Evolutionary conservation across 2,797 vertebrate genomes (phyloP).

Genomic region (Lithobates sylvaticus): DNA sequence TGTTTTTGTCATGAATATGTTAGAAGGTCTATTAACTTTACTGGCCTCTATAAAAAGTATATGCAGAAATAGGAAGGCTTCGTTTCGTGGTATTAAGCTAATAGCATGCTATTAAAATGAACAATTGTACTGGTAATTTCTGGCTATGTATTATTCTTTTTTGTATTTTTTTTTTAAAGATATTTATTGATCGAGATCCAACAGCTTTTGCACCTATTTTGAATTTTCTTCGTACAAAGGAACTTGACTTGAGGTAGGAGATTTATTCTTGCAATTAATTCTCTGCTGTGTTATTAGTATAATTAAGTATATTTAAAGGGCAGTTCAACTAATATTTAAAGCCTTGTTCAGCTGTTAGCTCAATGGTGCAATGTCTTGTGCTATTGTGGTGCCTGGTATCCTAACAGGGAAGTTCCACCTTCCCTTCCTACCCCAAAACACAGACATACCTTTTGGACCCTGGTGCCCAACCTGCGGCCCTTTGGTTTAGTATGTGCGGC

Average conservation of each 20-base stretch:
- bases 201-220: slow-evolving; percentile 97
- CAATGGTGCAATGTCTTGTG: too few species aligned
- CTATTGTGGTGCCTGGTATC: too few species aligned
- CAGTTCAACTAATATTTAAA: too few species aligned
- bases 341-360: too few species aligned
- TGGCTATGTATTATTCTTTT: not conserved
- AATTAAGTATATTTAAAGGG: too few species aligned
- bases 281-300: too few species aligned
- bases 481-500: too few species aligned
- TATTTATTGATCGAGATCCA: slow-evolving; percentile 99
- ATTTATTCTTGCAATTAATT: too few species aligned
- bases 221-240: slow-evolving; percentile 98
- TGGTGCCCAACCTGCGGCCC: too few species aligned
- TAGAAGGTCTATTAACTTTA: slow-evolving; percentile 43
- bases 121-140: not conserved
- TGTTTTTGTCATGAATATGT: slow-evolving; percentile 41
- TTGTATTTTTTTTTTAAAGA: slow-evolving; percentile 77
- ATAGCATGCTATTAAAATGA: not conserved
- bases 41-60: slow-evolving; percentile 30
- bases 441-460: too few species aligned
- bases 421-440: too few species aligned
- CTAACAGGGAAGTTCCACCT: too few species aligned
- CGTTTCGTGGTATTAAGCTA: not conserved
- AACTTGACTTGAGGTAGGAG: slow-evolving; percentile 92
- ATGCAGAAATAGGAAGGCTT: slow-evolving; percentile 1